Percentiles rank a stretch among this genome's conserved stretches.
Evolutionary conservation across 2,113 vertebrate species (phyloP).

Genomic region (Stomatorhinus ivindoensis): DNA sequence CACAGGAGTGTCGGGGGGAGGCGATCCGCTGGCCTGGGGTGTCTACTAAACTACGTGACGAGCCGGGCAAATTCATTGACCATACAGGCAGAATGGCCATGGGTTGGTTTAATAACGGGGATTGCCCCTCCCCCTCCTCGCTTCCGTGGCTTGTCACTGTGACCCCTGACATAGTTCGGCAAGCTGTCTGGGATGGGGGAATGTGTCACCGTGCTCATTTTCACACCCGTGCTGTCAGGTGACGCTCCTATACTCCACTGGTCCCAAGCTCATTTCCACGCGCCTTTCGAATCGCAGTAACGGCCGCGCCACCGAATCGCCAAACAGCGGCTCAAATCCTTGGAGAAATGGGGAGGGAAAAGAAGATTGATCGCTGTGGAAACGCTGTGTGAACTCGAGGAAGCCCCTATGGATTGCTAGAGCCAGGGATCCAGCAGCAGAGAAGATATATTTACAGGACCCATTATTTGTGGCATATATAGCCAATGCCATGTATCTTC

Average conservation of each 20-base stretch:
- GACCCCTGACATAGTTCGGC: neutral
- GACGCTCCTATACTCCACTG: neutral
- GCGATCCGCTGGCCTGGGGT: neutral
- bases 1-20: neutral
- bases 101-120: neutral
- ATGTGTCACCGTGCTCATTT: neutral
- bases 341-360: neutral
- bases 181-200: neutral
- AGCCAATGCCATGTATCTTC: neutral
- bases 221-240: neutral
- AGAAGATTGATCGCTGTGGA: neutral
- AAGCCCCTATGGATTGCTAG: neutral
- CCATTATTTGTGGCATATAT: neutral
- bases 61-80: neutral
- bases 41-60: neutral
- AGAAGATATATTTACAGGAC: neutral
- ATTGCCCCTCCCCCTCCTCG: neutral
- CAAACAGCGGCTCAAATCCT: neutral
- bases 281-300: neutral
- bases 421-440: neutral
- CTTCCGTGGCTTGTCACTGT: neutral
- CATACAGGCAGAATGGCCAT: neutral
- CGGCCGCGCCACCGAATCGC: neutral
- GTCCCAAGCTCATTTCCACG: neutral
- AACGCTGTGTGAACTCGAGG: neutral